Base-by-base conservation (phyloP, 2,888 invertebrate genomes). In the Patella pellucida region DNA sequence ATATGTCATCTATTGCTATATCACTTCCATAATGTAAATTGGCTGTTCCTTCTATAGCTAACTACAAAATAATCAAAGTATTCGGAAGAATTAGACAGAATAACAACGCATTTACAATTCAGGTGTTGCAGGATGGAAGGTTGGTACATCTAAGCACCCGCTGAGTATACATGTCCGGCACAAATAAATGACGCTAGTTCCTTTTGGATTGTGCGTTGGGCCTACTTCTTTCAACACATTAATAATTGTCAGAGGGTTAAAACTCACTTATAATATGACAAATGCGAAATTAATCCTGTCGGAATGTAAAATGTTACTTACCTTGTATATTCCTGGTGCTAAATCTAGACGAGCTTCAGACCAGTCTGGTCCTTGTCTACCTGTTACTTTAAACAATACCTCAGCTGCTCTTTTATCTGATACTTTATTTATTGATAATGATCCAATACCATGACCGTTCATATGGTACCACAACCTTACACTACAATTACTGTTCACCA, bases 391-490 rank as follows among this genome's bases (percentile, higher is more conserved):
- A 41, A 56, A 72, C n/a, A 72, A 56, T 41, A 56, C 31, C 19
- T 52, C 12, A 1, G 56, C 19, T 41, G 7, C 9, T 16, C 41
- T 27, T 14, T 23, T 56, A n/a, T 54, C 15, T 31, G 27, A 54
- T 41, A 72, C 9, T 23, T 56, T 52, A 7, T 56, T 19, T 16
- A 72, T 50, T 19, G 41, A 68, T 50, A 73, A 27, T 14, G 67
- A 52, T 23, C 73, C 73, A 50, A 73, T 68, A 52, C 73, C 73
- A 31, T 51, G 67, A 4, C 74, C 74, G 41, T 74, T 74, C 74
- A 74, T 74, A 50, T 70, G 50, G 52, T 74, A 74, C 74, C 74
- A 74, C 14, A 74, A 19, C 23, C 52, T 70, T 23, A 74, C 31
- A 14, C 52, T 50, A 3, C 56, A n/a, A 3, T 31, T 27, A n/a